These are phyloP conservation scores for Stenurella melanura DNA, from an alignment of 2,888 invertebrate species.

Conservation along the genomic window DNA sequence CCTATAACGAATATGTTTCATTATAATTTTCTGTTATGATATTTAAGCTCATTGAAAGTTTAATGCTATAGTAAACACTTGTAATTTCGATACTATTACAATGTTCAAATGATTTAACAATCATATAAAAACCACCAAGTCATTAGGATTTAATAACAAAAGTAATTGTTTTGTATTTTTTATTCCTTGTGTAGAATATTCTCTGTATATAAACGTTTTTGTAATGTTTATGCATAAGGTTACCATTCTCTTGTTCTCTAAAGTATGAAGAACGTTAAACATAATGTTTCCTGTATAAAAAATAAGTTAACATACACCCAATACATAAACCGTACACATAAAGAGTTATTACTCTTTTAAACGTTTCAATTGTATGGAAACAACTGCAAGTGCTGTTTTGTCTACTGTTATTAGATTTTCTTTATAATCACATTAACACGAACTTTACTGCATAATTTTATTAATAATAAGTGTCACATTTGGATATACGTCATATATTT, in stretches of 20 bases:
- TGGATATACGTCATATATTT: slow-evolving; percentile 30
- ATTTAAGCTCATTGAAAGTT: too few relatives aligned
- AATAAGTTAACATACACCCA: neutral
- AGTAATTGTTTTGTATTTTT: too few relatives aligned
- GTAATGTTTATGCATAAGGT: neutral
- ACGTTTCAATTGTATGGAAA: neutral
- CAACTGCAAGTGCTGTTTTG: slow-evolving; percentile 24
- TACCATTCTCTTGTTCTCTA: neutral
- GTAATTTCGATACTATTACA: too few relatives aligned
- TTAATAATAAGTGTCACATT: slow-evolving; percentile 26
- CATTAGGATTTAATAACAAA: too few relatives aligned
- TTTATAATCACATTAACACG: slow-evolving; percentile 23
- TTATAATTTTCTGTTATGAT: too few relatives aligned
- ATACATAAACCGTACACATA: neutral
- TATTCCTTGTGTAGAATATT: too few relatives aligned
- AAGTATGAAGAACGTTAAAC: neutral
- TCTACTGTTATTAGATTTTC: slow-evolving; percentile 28
- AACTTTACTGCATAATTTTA: slow-evolving; percentile 25
- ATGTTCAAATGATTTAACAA: too few relatives aligned
- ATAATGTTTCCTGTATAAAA: slow-evolving; percentile 16
- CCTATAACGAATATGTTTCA: too few relatives aligned
- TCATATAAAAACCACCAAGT: too few relatives aligned
- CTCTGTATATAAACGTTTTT: too few relatives aligned
- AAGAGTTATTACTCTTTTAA: neutral
- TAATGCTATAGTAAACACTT: too few relatives aligned